phyloP scores from a whole-genome alignment of 2,888 invertebrate species.

The Cephus nigrinus region DNA sequence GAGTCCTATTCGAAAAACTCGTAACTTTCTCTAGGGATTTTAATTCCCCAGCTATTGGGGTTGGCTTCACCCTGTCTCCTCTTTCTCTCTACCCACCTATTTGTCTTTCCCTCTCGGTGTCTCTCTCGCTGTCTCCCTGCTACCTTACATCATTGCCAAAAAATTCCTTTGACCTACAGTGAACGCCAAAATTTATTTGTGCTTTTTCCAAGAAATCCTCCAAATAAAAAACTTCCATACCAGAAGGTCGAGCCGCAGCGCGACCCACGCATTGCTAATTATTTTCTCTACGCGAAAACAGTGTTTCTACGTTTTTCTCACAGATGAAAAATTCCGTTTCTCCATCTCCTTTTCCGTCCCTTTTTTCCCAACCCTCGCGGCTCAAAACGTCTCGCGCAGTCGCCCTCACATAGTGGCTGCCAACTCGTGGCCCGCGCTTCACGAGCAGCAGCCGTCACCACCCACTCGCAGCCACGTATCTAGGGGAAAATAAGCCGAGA shows the following conservation, averaged over 20 bases:
- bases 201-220: not conserved
- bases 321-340: not conserved
- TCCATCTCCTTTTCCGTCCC: not conserved
- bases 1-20: not conserved
- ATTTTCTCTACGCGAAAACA: not conserved
- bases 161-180: not conserved
- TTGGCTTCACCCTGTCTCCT: not conserved
- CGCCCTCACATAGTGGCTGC: not conserved
- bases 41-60: not conserved
- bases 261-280: not conserved
- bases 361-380: not conserved
- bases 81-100: constrained; percentile 9
- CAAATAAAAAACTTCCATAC: not conserved
- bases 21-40: not conserved
- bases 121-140: not conserved
- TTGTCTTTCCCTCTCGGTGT: not conserved
- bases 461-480: not conserved
- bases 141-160: not conserved
- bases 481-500: not conserved
- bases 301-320: not conserved
- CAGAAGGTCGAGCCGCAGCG: not conserved
- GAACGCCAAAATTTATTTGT: not conserved
- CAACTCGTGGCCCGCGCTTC: not conserved
- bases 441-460: not conserved
- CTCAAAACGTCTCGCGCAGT: not conserved